phyloP scores from a whole-genome alignment of 2,797 vertebrate genomes.

The Channallabes apus region DNA sequence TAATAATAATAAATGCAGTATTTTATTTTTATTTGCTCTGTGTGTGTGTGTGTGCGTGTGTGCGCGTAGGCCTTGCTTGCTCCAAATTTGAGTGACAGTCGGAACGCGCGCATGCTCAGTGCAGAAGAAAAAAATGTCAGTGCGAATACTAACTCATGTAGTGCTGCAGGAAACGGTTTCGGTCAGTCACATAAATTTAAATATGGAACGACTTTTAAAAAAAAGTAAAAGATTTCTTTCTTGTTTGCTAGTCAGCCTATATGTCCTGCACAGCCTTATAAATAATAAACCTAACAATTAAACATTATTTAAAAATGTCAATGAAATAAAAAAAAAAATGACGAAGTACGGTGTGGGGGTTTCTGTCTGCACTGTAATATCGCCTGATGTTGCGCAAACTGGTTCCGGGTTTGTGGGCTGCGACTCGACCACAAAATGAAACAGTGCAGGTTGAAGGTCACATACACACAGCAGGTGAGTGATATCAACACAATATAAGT shows the following conservation, averaged over 20 bases:
- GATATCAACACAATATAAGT: not conserved
- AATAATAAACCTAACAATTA: not conserved
- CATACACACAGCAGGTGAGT: not conserved
- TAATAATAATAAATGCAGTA: not conserved
- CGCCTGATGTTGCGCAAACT: conserved; percentile 40
- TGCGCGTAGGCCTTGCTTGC: not conserved
- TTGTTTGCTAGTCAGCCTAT: not conserved
- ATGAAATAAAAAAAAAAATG: not conserved
- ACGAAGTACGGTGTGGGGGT: not conserved
- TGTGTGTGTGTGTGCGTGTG: conserved; percentile 3
- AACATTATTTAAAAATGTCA: not conserved
- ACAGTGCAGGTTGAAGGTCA: conserved; percentile 24
- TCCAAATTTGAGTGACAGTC: conserved; percentile 17
- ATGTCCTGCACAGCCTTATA: not conserved
- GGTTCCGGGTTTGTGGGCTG: conserved; percentile 41
- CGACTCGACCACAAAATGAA: conserved; percentile 48
- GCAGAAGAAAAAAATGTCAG: not conserved
- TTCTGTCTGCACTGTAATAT: not conserved
- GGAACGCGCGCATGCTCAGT: not conserved
- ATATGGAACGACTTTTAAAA: not conserved
- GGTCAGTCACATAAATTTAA: no score
- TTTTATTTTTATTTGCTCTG: no score
- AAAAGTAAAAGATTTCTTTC: not conserved
- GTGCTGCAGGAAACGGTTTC: not conserved
- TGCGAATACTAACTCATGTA: not conserved